These are phyloP conservation scores for Trissolcus japonicus DNA, from an alignment of 2,888 invertebrate species.

Conservation along the genomic window DNA sequence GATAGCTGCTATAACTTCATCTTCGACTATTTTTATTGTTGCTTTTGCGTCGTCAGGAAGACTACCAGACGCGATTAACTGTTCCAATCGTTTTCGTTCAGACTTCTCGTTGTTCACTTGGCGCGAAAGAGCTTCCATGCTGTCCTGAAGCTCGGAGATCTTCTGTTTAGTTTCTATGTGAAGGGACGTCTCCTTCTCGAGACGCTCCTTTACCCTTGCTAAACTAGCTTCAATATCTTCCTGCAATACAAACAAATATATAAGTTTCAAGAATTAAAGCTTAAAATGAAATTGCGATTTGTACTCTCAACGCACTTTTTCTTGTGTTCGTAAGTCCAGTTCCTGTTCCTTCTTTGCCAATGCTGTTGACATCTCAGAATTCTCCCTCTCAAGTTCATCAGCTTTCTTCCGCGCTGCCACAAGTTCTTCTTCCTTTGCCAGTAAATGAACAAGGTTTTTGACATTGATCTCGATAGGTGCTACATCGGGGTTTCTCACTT, in stretches of 20 bases:
- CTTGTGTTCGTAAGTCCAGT: conserved; percentile 90
- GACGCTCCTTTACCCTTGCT: conserved; percentile 87
- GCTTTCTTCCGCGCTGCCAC: conserved; percentile 91
- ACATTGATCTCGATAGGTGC: conserved; percentile 93
- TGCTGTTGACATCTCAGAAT: conserved; percentile 89
- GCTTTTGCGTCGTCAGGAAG: conserved; percentile 95
- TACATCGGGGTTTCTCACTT: conserved; percentile 87
- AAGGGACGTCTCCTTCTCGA: conserved; percentile 92
- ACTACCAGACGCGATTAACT: conserved; percentile 92
- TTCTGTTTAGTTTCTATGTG: conserved; percentile 91
- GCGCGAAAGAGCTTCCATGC: conserved; percentile 76
- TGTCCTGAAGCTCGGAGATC: conserved; percentile 81
- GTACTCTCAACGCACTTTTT: conserved; percentile 79
- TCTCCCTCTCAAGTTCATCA: conserved; percentile 91
- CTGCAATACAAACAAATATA: conserved; percentile 62
- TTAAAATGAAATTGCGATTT: background rate
- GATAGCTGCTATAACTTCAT: conserved; percentile 71
- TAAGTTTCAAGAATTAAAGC: background rate
- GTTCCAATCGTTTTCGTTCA: conserved; percentile 89
- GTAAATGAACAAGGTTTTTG: conserved; percentile 90
- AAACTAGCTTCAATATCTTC: conserved; percentile 93
- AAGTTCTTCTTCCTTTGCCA: conserved; percentile 95
- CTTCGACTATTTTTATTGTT: conserved; percentile 73
- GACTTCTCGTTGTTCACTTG: conserved; percentile 86
- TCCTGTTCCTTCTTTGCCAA: conserved; percentile 95